These are phyloP conservation scores for Diorhabda elongata DNA, from an alignment of 1,140 invertebrate species.

Conservation along the genomic window DNA sequence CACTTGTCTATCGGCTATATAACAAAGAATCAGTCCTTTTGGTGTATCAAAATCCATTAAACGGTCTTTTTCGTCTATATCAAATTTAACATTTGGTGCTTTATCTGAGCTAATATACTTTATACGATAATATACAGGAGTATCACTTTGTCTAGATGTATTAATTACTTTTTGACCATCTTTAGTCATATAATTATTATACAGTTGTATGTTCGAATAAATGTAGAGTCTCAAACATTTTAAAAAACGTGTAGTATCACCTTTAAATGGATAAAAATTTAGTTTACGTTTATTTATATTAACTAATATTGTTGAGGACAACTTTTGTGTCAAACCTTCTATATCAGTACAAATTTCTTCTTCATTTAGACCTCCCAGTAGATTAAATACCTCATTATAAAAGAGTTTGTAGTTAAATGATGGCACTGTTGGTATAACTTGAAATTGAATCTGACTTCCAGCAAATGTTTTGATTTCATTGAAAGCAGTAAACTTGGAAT, in stretches of 20 bases:
- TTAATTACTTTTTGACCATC: conserved; percentile 29
- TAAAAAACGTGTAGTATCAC: conserved; percentile 28
- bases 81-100: conserved; percentile 8
- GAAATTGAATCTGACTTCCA: conserved; percentile 30
- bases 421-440: conserved; percentile 29
- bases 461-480: conserved; percentile 36
- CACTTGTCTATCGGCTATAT: conserved; percentile 28
- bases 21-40: conserved; percentile 25
- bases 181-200: conserved; percentile 22
- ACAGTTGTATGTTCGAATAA: conserved; percentile 20
- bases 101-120: neutral
- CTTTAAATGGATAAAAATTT: conserved; percentile 33
- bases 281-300: conserved; percentile 20
- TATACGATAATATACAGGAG: neutral
- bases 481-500: conserved; percentile 31
- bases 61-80: neutral
- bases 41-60: conserved; percentile 8
- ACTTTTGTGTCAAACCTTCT: conserved; percentile 29
- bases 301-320: conserved; percentile 23
- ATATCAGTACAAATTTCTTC: conserved; percentile 32
- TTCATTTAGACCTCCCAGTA: conserved; percentile 12
- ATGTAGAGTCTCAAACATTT: conserved; percentile 28
- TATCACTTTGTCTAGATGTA: conserved; percentile 2
- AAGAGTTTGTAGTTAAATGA: conserved; percentile 33
- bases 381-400: conserved; percentile 34